These are phyloP conservation scores for Deroptyus accipitrinus DNA, from an alignment of 2,113 vertebrate species.

Conservation along the genomic window DNA sequence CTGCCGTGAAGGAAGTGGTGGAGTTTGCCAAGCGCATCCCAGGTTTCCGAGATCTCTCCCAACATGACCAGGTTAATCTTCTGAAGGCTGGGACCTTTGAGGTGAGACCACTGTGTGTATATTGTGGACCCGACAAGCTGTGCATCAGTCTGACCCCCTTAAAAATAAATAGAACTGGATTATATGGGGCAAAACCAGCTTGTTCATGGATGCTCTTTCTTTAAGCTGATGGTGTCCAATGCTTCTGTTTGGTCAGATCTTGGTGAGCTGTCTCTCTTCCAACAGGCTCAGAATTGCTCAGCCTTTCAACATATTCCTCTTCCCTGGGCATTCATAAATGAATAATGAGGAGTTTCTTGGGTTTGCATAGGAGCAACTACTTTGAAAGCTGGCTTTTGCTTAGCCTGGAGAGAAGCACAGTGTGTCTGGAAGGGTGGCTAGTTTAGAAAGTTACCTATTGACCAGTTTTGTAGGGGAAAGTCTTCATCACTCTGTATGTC, in stretches of 20 bases:
- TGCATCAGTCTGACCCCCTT: neutral
- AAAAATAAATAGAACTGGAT: neutral
- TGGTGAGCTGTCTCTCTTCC: neutral
- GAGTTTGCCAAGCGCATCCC: constrained; percentile 96
- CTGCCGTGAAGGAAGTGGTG: constrained; percentile 95
- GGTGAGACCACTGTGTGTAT: constrained; percentile 73
- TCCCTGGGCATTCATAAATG: neutral
- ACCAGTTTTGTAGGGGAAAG: neutral
- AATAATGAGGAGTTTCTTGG: neutral
- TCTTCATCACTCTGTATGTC: neutral
- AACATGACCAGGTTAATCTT: constrained; percentile 94
- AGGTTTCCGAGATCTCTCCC: constrained; percentile 91
- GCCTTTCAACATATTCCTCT: neutral
- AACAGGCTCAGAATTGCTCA: neutral
- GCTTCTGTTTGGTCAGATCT: neutral
- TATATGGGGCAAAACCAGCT: neutral
- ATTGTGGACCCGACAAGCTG: neutral
- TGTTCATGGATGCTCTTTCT: neutral
- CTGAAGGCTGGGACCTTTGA: constrained; percentile 98
- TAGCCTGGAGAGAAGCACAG: neutral
- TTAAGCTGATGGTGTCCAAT: neutral
- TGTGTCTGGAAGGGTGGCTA: neutral
- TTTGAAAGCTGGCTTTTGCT: neutral
- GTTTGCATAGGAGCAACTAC: neutral
- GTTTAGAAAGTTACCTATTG: neutral